Base-by-base conservation (phyloP, 2,888 invertebrate genomes). In the Magallana nippona region DNA sequence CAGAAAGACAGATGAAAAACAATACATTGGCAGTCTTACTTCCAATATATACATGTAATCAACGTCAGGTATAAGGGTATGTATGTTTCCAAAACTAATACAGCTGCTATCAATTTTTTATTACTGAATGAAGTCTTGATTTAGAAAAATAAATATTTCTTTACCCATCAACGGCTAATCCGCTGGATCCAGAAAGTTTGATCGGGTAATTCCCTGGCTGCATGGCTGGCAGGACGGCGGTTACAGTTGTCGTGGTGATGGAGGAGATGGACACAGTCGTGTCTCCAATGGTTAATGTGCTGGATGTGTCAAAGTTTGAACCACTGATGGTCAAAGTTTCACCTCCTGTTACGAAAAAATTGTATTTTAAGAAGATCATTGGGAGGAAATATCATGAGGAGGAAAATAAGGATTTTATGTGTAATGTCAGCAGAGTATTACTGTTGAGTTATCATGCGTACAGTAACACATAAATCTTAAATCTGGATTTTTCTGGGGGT, bases 321-420 rank as follows among this genome's bases (percentile, higher is more conserved):
- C 93, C 93, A 63, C 87, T 84, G 27, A 93, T 91, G 10, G 92
- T 92, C 17, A 93, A 58, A 10, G 89, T 89, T 17, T 89, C 91
- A n/a, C 93, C 93, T 22, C 88, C 88, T 83, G 44, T 44, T 44
- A 15, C 13, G 15, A 44, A 62, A 8, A 57, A n/a, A 77, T 44
- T 22, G 1, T 13, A 27, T 11, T 17, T 44, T 44, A 44, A 5
- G 44, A 44, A 44, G 44, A 44, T 5, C 5, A 44, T 44, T 44
- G 44, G 5, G 5, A 44, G 44, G 10, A 22, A 80, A 17, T 57
- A 56, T 22, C 77, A 15, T 11, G 15, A 77, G 27, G 10, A 77
- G 27, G 17, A 13, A 77, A 77, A 77, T 1, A 77, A 8, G 1
- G 5, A 44, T 44, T 44, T 44, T 44, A 44, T 44, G 44, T 44